Conservation (phyloP, 2,888 invertebrate species). For the Eupithecia subfuscata region DNA sequence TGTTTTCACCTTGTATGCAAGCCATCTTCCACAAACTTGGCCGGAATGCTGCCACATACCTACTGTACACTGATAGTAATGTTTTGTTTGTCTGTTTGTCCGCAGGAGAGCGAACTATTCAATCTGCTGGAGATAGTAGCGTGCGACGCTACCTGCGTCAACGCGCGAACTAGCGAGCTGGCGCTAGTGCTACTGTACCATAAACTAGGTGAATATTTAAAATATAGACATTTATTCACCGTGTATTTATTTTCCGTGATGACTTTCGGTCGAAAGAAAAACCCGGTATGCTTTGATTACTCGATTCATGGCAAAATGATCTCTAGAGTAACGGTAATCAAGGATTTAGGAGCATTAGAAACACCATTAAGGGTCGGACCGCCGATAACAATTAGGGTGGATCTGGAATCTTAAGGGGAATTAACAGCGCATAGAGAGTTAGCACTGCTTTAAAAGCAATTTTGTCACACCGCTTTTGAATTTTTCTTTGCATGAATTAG, state of each 20-base stretch:
- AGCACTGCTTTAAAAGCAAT: constrained; percentile 71
- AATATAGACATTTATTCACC: too few relatives aligned
- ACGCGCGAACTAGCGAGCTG: constrained; percentile 89
- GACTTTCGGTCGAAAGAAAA: too few relatives aligned
- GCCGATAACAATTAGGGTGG: constrained; percentile 83
- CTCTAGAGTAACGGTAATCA: too few relatives aligned
- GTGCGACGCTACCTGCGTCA: constrained; percentile 90
- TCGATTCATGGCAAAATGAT: too few relatives aligned
- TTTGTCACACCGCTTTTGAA: constrained; percentile 37
- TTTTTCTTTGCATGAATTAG: constrained; percentile 39
- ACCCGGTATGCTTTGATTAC: too few relatives aligned
- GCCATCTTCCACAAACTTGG: not conserved
- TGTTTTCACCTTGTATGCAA: too few relatives aligned
- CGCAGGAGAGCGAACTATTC: constrained; percentile 85
- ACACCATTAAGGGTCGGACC: constrained; percentile 78
- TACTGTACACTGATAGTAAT: not conserved
- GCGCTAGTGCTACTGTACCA: constrained; percentile 89
- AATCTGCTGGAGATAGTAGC: constrained; percentile 89
- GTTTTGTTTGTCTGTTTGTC: constrained; percentile 23
- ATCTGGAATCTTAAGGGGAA: constrained; percentile 78
- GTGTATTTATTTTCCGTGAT: too few relatives aligned
- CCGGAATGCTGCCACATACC: too few relatives aligned
- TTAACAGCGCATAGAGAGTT: constrained; percentile 74
- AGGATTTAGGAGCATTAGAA: constrained; percentile 83
- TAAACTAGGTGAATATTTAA: constrained; percentile 83